These are phyloP conservation scores for Pseudolycoriella hygida DNA, from an alignment of 2,888 invertebrate genomes.

Conservation along the genomic window DNA sequence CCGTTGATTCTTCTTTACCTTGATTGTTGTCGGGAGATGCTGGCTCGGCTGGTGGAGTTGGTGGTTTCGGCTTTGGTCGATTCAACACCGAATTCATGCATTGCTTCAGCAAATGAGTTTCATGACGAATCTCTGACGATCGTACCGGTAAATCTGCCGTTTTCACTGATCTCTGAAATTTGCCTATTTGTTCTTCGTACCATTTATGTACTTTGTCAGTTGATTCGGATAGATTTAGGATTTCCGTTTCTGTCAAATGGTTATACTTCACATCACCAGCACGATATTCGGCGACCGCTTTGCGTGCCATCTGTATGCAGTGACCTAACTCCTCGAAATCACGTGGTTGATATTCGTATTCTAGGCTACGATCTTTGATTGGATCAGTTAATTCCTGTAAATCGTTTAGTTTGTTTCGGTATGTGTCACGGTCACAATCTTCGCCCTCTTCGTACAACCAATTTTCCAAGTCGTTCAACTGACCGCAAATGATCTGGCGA, in stretches of 20 bases:
- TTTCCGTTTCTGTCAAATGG: slow-evolving; percentile 67
- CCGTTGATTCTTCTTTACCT: not conserved
- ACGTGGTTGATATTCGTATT: slow-evolving; percentile 60
- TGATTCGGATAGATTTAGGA: slow-evolving; percentile 54
- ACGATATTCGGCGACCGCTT: slow-evolving; percentile 56
- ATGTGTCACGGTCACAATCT: slow-evolving; percentile 62
- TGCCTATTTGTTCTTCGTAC: slow-evolving; percentile 59
- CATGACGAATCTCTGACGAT: slow-evolving; percentile 59
- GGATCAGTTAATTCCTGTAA: slow-evolving; percentile 71
- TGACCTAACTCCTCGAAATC: slow-evolving; percentile 67
- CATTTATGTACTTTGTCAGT: slow-evolving; percentile 58
- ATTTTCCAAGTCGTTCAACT: slow-evolving; percentile 73
- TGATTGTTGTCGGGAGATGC: not conserved
- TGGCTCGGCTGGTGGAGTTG: not conserved
- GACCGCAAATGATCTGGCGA: slow-evolving; percentile 39
- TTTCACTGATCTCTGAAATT: slow-evolving; percentile 43
- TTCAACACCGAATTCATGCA: slow-evolving; percentile 59
- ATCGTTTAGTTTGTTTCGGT: slow-evolving; percentile 41
- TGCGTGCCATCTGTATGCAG: slow-evolving; percentile 61
- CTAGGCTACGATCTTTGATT: slow-evolving; percentile 64
- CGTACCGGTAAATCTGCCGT: slow-evolving; percentile 61
- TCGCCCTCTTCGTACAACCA: slow-evolving; percentile 97
- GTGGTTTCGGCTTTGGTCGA: slow-evolving; percentile 75
- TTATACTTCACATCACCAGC: slow-evolving; percentile 53
- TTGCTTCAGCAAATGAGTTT: slow-evolving; percentile 40